Evolutionary conservation across 2,797 vertebrate species (phyloP), one percentile per base, ranked within the genome.

Genomic region (Pseudomugil tenellus): DNA sequence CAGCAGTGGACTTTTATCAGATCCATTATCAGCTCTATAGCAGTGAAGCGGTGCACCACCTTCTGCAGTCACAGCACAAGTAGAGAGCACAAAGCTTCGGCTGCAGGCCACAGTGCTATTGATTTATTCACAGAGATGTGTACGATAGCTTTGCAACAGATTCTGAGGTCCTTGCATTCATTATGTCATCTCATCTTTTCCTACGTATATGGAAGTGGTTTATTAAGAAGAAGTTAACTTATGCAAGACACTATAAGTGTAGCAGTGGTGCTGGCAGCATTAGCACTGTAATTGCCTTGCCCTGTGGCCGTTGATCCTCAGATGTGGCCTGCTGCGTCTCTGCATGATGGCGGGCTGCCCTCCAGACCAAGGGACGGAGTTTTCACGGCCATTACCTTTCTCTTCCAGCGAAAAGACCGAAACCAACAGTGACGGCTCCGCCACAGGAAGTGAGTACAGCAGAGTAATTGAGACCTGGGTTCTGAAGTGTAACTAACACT

Each of bases 401-500:
- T 93, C 90, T 88, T 92, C 86, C 96, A 99, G 97, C 17, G 98
- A 99, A 94, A 98, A 98, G 94, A 96, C 95, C 0, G 97, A 98
- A 90, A 93, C 95, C 80, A 94, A 95, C 93, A 97, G 97, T 3
- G 96, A 96, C 3, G 95, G 96, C 92, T 97, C 96, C 48, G 95
- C 92, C 80, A 95, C 95, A 26, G 94, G 93, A 94, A 92, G 95
- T 95, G 91, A 95, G 95, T 95, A 91, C 62, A 49, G 61, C 58
- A 21, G 56, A 8, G 6, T 63, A 57, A 59, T 59, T 21, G 64
- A 55, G 72, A 62, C 31, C 71, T 25, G 21, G 46, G 72, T 55
- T 17, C 39, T 23, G 25, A 72, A 26, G 46, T 1, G 32, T 67
- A 55, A 73, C 67, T 83, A 77, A 80, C 72, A 37, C 49, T 1